These are phyloP conservation scores for Apodemus sylvaticus DNA, from an alignment of 2,113 vertebrate genomes.

Conservation along the genomic window DNA sequence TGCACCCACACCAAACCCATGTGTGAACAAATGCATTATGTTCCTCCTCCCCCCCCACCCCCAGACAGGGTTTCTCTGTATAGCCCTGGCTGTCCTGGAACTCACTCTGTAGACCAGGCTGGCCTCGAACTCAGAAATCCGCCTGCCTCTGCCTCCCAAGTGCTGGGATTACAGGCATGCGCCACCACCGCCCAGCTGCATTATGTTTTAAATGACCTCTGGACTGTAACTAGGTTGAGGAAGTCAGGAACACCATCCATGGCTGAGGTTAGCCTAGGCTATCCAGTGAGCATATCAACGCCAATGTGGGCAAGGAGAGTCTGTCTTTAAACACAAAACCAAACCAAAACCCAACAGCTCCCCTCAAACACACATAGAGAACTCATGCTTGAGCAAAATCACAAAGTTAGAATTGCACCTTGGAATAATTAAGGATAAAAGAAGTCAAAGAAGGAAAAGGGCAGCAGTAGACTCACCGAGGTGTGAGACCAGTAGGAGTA, in stretches of 20 bases:
- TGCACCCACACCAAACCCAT: background rate
- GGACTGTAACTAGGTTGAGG: too few relatives aligned
- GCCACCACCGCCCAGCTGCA: too few relatives aligned
- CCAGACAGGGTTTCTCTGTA: too few relatives aligned
- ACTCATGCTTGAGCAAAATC: background rate
- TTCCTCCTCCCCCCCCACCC: too few relatives aligned
- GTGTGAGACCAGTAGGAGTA: conserved; percentile 99
- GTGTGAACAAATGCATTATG: background rate
- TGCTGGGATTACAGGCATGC: too few relatives aligned
- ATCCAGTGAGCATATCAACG: background rate
- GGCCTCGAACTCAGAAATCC: too few relatives aligned
- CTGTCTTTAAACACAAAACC: background rate
- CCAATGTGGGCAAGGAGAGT: background rate
- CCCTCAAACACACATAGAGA: background rate
- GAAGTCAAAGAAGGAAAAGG: background rate
- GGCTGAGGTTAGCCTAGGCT: background rate
- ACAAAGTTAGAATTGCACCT: background rate
- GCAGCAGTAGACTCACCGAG: conserved; percentile 87
- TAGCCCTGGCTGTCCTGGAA: too few relatives aligned
- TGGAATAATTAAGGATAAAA: background rate
- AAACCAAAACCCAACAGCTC: background rate
- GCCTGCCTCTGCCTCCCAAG: too few relatives aligned
- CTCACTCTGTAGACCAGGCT: too few relatives aligned
- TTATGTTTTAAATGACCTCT: too few relatives aligned
- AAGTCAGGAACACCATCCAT: background rate